Conservation (phyloP, 2,888 invertebrate genomes). For the Andricus curvator region DNA sequence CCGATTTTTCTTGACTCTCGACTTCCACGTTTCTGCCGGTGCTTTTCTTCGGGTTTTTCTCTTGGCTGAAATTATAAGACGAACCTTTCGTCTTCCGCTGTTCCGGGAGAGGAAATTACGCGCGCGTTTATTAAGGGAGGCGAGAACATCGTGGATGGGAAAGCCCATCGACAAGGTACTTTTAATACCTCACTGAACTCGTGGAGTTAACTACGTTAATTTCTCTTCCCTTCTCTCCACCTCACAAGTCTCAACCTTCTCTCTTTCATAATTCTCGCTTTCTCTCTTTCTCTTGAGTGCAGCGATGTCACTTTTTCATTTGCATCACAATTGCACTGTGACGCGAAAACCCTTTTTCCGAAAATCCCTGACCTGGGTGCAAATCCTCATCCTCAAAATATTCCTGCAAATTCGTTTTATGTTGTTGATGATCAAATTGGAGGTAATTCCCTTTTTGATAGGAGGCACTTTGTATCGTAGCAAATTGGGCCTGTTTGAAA, state of each 20-base stretch:
- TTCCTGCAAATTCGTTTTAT: conserved; percentile 2
- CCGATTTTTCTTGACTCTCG: conserved; percentile 26
- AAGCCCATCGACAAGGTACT: conserved; percentile 63
- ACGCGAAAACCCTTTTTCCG: conserved; percentile 4
- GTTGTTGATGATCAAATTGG: neutral
- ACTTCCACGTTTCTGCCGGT: conserved; percentile 12
- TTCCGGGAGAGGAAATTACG: conserved; percentile 60
- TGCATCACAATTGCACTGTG: conserved; percentile 25
- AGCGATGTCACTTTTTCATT: conserved; percentile 55
- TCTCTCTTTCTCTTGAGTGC: conserved; percentile 37
- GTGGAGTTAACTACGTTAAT: conserved; percentile 67
- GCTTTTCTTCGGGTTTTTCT: conserved; percentile 19
- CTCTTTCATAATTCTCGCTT: conserved; percentile 6
- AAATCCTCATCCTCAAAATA: neutral
- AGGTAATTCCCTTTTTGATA: too few species aligned
- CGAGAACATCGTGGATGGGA: conserved; percentile 57
- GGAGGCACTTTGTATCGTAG: too few species aligned
- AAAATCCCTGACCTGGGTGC: neutral
- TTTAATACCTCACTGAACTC: conserved; percentile 65
- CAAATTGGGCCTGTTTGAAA: too few species aligned
- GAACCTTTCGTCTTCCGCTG: conserved; percentile 53
- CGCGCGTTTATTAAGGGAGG: conserved; percentile 61
- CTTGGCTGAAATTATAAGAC: conserved; percentile 54
- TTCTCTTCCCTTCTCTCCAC: conserved; percentile 59
- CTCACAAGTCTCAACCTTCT: conserved; percentile 42